Evolutionary conservation across 2,113 vertebrate species (phyloP), one percentile per base, ranked within the genome.

Genomic region (Notothenia rossii): DNA sequence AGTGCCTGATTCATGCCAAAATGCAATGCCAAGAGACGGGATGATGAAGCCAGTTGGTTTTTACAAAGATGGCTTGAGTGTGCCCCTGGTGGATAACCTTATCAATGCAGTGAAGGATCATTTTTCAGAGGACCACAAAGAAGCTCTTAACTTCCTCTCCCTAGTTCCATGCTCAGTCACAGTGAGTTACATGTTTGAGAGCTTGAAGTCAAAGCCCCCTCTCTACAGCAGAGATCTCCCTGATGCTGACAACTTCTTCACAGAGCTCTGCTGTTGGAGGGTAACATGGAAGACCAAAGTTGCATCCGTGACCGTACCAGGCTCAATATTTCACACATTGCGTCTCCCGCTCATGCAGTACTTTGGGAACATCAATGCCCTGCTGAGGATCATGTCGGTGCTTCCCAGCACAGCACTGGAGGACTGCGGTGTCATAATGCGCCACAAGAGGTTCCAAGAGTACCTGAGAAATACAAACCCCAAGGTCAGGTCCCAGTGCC

Each of bases 281-380:
- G 98, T 99, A 43, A 99, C 98, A 15, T 99, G 98, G 98, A 99
- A 99, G 79, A 98, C 98, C 65, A 95, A 98, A 90, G 97, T 98
- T 17, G 97, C 97, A 59, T 96, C 97, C 0, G 95, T 98, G n/a
- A 97, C 97, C 4, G 96, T 98, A 58, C 98, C 97, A 1, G 91
- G 95, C 82, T 96, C 97, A 61, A 97, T 99, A 79, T 98, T 97
- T 76, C 97, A 98, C 83, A 97, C 97, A 1, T 89, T 99, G 29
- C 97, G 97, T 22, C 89, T 99, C 53, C 97, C 97, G 0, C 95
- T 98, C 75, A 98, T 98, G 86, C 98, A 98, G 91, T 99, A 96
- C 91, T 99, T 99, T 65, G 96, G 96, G 7, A 99, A 99, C 67
- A 98, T 99, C 65, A 97, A 98, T 0, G 94, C 95, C 0, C 88